Base-by-base conservation (phyloP, 2,888 invertebrate species). In the Temnothorax ravouxi region DNA sequence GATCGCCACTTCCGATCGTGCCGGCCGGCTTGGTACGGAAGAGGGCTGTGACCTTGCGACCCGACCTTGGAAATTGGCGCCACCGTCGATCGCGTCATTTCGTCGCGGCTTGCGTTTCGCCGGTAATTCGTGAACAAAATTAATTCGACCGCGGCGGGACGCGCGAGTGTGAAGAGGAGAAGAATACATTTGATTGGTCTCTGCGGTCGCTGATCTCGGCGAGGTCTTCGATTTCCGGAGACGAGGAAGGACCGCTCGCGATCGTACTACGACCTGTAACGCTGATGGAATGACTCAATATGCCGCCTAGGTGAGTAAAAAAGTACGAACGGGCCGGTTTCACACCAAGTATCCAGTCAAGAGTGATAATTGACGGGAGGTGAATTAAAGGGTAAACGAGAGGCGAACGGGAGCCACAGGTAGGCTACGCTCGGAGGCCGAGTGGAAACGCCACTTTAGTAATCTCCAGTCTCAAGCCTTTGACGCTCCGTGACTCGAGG, bases 261-360 rank as follows among this genome's bases (percentile, higher is more conserved):
- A 56, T 47, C 18, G 18, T 67, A 85, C 64, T 82, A 84, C 72
- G 76, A 84, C 61, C 84, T 83, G 85, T 80, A 82, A 82, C 77
- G 86, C 88, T 85, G 84, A 90, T 92, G 94, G 93, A 93, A 90
- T 93, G 93, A 93, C 83, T 92, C 91, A 93, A 93, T 87, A 94
- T 94, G 93, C 88, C 88, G 90, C 87, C 88, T 91, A 93, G 92
- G 94, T 94, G 87, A 93, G 93, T 90, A 8, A 81, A 81, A 76
- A 67, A 67, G n/a, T n/a, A n/a, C n/a, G n/a, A n/a, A 34, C 34
- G 41, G 41, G 34, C 9, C 54, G n/a, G 21, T 41, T 80, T 82
- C 69, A 54, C 67, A 44, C 74, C 64, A 54, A 41, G 69, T 52
- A 76, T 54, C 74, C 74, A 74, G 41, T 29, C 41, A 47, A 82